A percentile compares a stretch with the other conserved stretches of the same genome.
Conservation (phyloP, 1,140 invertebrate genomes). For the Leptinotarsa texana region DNA sequence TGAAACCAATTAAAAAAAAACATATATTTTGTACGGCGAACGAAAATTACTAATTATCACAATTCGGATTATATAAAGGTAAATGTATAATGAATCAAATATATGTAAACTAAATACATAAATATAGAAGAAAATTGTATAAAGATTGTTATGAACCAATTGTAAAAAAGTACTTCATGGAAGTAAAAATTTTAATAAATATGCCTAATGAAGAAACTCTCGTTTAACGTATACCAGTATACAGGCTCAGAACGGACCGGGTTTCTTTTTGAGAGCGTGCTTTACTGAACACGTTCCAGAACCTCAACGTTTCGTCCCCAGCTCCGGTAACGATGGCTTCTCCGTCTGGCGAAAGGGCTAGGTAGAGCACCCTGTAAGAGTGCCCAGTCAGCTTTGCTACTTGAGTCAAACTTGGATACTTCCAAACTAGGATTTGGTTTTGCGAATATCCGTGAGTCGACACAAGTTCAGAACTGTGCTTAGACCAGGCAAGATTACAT, state of each 20-base stretch:
- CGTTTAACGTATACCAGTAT: slow-evolving; percentile 80
- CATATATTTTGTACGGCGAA: slow-evolving; percentile 8
- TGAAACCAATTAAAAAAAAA: slow-evolving; percentile 4
- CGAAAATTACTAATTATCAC: slow-evolving; percentile 12
- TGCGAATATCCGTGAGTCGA: slow-evolving; percentile 99
- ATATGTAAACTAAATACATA: slow-evolving; percentile 16
- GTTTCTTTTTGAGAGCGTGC: slow-evolving; percentile 93
- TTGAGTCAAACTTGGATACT: slow-evolving; percentile 95
- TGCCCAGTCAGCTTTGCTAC: slow-evolving; percentile 98
- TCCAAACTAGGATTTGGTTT: slow-evolving; percentile 99
- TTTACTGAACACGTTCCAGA: slow-evolving; percentile 99
- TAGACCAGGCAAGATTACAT: slow-evolving; percentile 99
- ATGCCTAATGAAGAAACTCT: background rate
- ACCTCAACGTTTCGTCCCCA: slow-evolving; percentile 97
- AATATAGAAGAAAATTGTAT: slow-evolving; percentile 12
- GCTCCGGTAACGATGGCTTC: slow-evolving; percentile 99
- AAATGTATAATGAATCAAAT: background rate
- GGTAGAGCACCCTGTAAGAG: slow-evolving; percentile 94
- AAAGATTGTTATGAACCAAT: slow-evolving; percentile 4
- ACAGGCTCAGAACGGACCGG: slow-evolving; percentile 95
- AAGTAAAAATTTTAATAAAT: slow-evolving; percentile 14
- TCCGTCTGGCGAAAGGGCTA: slow-evolving; percentile 98
- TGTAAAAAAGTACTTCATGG: slow-evolving; percentile 22
- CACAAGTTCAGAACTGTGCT: slow-evolving; percentile 96
- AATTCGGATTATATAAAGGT: background rate